These are phyloP conservation scores for Syngnathus acus DNA, from an alignment of 2,797 vertebrate genomes.

Conservation along the genomic window DNA sequence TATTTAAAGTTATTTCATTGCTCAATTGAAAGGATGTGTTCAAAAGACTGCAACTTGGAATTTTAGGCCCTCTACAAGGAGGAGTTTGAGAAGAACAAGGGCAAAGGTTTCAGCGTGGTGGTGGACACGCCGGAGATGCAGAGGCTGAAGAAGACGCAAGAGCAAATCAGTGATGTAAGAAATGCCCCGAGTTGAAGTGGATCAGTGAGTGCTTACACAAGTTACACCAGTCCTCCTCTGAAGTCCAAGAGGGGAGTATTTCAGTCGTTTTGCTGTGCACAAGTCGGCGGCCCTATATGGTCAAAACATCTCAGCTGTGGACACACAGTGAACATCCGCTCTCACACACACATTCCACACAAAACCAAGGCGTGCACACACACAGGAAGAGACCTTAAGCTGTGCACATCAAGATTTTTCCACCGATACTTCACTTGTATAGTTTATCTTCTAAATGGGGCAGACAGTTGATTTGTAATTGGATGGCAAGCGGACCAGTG, in stretches of 20 bases:
- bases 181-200: neutral
- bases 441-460: neutral
- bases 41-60: neutral
- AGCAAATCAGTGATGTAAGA: slow-evolving; percentile 91
- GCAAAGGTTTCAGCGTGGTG: slow-evolving; percentile 88
- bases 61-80: slow-evolving; percentile 90
- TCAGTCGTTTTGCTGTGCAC: slow-evolving; percentile 53
- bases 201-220: neutral
- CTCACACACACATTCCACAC: slow-evolving; percentile 7
- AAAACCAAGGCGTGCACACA: neutral
- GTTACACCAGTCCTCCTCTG: slow-evolving; percentile 8
- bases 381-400: slow-evolving; percentile 1
- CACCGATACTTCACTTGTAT: neutral
- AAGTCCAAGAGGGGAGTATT: slow-evolving; percentile 38
- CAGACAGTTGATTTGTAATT: no score
- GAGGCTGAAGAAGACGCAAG: slow-evolving; percentile 91
- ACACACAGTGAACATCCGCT: slow-evolving; percentile 29
- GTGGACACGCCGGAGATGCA: slow-evolving; percentile 89
- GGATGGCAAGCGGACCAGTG: no score
- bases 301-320: slow-evolving; percentile 60
- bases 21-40: neutral
- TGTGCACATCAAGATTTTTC: slow-evolving; percentile 12
- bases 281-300: slow-evolving; percentile 64
- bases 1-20: no score
- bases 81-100: slow-evolving; percentile 94